Base-by-base conservation (phyloP, 2,113 vertebrate genomes). In the Bos javanicus region DNA sequence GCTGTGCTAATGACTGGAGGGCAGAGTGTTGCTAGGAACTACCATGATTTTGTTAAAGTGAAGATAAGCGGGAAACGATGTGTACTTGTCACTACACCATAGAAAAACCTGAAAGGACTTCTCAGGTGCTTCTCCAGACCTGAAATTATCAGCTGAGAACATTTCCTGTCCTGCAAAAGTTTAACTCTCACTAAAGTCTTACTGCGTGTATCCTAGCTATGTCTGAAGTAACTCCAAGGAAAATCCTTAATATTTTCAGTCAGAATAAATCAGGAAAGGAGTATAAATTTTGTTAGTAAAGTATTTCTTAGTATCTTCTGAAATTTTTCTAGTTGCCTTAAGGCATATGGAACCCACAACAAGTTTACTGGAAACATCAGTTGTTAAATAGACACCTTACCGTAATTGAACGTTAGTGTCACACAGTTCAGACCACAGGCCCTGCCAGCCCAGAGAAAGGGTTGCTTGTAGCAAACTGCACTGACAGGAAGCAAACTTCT, bases 341-440 rank as follows among this genome's bases (percentile, higher is more conserved):
- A 97, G 98, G 97, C 93, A 94, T 91, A 97, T 67, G 97, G 95
- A 99, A 97, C 97, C 98, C 98, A 98, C 98, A 98, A 76, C 94
- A 98, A 86, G 94, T 87, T 99, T 99, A 99, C 99, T 99, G 99
- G 99, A 99, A 99, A 98, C 97, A 97, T 98, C 97, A 98, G 94
- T 97, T 97, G 93, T 97, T 98, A 98, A 98, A 97, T 96, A 98
- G 95, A 88, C 98, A 98, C 98, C 96, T 99, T 99, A 99, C 99
- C 5, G 98, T 99, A 99, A 99, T 98, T 95, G 95, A 98, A 96
- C 82, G 97, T 97, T 98, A 98, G 90, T 98, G 97, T 98, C 97
- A 98, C 97, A 98, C 94, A 98, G 94, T 98, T 98, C 96, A 99
- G 99, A 99, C 99, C 99, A 99, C 99, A 99, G 98, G 97, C 19